These are phyloP conservation scores for Emys orbicularis DNA, from an alignment of 2,797 vertebrate species.

Conservation along the genomic window DNA sequence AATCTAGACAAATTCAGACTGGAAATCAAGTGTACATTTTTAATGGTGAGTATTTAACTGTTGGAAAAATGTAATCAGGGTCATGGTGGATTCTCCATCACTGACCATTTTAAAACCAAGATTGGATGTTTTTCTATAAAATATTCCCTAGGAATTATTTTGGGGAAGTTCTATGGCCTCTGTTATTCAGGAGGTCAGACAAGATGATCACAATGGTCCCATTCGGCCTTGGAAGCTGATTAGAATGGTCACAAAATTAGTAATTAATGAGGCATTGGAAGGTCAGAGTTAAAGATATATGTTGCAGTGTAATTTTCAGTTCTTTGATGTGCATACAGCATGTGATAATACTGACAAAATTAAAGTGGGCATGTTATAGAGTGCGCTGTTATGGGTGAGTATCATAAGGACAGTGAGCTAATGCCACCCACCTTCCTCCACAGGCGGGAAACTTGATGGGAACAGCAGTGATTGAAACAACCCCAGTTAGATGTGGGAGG, in stretches of 20 bases:
- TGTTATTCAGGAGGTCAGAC: not conserved
- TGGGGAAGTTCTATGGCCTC: not conserved
- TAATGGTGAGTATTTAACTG: not conserved
- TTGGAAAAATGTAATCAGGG: not conserved
- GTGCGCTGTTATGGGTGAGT: not conserved
- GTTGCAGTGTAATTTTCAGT: not conserved
- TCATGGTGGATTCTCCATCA: not conserved
- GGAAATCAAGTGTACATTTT: not conserved
- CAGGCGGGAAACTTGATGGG: not conserved
- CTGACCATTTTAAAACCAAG: not conserved
- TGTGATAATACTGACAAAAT: not conserved
- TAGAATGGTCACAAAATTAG: not conserved
- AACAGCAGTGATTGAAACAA: not conserved
- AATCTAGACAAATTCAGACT: not conserved
- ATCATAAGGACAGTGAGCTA: not conserved
- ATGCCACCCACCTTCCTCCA: not conserved
- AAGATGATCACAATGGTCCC: not conserved
- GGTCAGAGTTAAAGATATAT: not conserved
- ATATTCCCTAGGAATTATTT: not conserved
- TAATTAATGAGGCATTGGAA: not conserved
- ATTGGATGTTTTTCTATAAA: not conserved
- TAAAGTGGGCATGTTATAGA: not conserved
- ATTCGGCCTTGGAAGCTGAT: not conserved
- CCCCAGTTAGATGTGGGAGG: not conserved
- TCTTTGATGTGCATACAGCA: not conserved